phyloP scores from a whole-genome alignment of 2,113 vertebrate species.

The Alaudala cheleensis region DNA sequence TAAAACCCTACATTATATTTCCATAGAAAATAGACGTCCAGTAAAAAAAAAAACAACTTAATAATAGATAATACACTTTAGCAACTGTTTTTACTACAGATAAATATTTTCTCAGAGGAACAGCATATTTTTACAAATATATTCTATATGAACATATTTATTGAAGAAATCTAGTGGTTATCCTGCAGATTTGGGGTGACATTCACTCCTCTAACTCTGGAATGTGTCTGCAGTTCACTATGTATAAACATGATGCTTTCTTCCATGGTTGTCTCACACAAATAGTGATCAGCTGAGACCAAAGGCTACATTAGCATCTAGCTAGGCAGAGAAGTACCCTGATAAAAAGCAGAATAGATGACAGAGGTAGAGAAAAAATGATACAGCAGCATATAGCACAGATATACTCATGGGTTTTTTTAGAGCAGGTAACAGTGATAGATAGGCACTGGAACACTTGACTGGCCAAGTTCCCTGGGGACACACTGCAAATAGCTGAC shows the following conservation, averaged over 20 bases:
- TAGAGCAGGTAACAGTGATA: neutral
- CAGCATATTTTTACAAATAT: neutral
- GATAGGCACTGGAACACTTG: conserved; percentile 13
- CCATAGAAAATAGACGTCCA: neutral
- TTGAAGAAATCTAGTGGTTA: neutral
- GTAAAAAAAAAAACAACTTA: neutral
- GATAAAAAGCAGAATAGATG: neutral
- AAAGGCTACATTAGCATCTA: conserved; percentile 4
- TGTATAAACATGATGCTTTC: neutral
- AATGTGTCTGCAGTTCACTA: neutral
- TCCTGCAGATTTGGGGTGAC: neutral
- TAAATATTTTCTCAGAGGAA: neutral
- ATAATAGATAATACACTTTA: neutral
- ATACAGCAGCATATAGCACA: neutral
- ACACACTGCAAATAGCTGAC: conserved; percentile 44
- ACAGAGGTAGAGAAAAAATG: neutral
- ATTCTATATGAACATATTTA: neutral
- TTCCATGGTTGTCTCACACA: neutral
- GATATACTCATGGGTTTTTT: neutral
- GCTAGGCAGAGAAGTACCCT: neutral
- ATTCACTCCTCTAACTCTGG: neutral
- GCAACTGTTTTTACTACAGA: neutral
- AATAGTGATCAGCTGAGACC: neutral
- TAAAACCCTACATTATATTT: neutral
- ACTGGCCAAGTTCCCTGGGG: neutral